These are phyloP conservation scores for Thermophis baileyi DNA, from an alignment of 2,113 vertebrate species.

Conservation along the genomic window DNA sequence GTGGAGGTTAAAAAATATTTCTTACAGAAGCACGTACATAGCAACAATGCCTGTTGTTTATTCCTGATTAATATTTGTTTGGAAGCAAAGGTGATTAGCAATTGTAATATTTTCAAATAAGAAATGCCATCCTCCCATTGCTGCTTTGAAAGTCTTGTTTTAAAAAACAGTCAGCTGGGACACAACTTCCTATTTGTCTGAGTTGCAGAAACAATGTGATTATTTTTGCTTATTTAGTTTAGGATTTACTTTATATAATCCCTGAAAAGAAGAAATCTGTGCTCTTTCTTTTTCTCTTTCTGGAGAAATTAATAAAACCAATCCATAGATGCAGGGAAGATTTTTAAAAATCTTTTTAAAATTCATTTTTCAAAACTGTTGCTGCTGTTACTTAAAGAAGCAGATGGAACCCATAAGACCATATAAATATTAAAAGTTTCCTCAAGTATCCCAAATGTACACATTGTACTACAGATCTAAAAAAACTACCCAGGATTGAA, in stretches of 20 bases:
- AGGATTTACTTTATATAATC: conserved; percentile 17
- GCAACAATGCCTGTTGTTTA: not conserved
- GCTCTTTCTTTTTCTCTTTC: conserved; percentile 27
- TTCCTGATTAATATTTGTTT: conserved; percentile 38
- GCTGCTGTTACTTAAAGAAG: conserved; percentile 11
- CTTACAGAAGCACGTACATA: not conserved
- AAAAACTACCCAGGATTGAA: not conserved
- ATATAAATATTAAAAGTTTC: not conserved
- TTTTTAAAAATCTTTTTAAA: conserved; percentile 42
- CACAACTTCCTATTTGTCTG: conserved; percentile 20
- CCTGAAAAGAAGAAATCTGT: conserved; percentile 31
- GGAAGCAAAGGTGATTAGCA: not conserved
- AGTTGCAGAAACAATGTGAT: conserved; percentile 34
- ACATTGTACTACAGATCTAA: conserved; percentile 26
- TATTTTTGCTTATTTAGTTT: conserved; percentile 35
- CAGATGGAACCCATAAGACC: not conserved
- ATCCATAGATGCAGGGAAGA: conserved; percentile 30
- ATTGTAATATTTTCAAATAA: not conserved
- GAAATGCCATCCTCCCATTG: not conserved
- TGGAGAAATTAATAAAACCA: conserved; percentile 38
- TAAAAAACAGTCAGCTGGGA: conserved; percentile 8
- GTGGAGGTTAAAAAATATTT: not conserved
- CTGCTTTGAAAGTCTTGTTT: conserved; percentile 8
- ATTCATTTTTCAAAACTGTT: conserved; percentile 39
- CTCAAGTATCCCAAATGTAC: conserved; percentile 13